Base-by-base conservation (phyloP, 1,140 invertebrate species). In the Scaptomyza pallida region DNA sequence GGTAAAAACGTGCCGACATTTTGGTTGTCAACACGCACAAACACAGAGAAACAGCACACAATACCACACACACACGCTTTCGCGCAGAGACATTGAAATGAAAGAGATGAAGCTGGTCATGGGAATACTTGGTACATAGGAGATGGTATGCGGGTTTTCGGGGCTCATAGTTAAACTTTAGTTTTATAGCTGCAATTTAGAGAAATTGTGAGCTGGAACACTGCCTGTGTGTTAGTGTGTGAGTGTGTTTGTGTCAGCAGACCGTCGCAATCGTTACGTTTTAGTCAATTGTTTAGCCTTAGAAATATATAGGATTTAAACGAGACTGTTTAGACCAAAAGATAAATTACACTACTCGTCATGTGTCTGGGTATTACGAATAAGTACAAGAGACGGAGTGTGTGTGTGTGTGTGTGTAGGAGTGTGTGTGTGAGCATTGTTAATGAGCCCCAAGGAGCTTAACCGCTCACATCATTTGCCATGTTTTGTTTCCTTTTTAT, bases 1-100 rank as follows among this genome's bases (percentile, higher is more conserved):
- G 75, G 77, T 75, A 68, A 82, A 88, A 89, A 88, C 82, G 82
- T 88, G 82, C 83, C 82, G 83, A 88, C 82, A 88, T 82, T 88
- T 78, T 65, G 83, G 78, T 59, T 88, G 82, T 88, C 83, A 88
- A 78, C 82, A 88, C 62, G 72, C 75, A 71, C 57, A 80, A 41
- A 59, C 33, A 41, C 6, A 51, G 40, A 59, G 12, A 59, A 57
- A 55, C 15, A 45, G 13, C 43, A 51, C 10, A 35, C 33, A 26
- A 21, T 21, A 30, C n/a, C 30, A 35, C 33, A 41, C 8, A 51
- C 54, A 63, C n/a, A 60, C 59, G 50, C 17, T 17, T 41, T 13
- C 43, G 45, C 10, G 15, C 33, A 44, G 33, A 26, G 3, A 37
- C 10, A 56, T 55, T 55, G 52, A 55, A 55, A 55, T 55, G 52